Base-by-base conservation (phyloP, 2,797 vertebrate species). In the Bradypodion pumilum region DNA sequence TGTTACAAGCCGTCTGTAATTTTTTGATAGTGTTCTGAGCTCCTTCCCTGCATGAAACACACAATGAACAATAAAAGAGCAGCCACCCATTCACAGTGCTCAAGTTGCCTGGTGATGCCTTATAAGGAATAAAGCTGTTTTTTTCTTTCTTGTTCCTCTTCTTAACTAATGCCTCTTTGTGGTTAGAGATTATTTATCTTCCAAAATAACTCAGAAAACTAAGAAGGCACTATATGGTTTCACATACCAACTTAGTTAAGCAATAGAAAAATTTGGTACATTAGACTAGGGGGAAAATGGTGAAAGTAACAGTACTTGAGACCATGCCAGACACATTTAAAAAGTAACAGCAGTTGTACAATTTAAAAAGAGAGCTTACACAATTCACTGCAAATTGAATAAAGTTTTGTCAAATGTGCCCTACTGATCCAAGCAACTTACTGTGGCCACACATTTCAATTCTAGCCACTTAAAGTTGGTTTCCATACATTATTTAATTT, bases 91-190 rank as follows among this genome's bases (percentile, higher is more conserved):
- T 84, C 83, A 70, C 85, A 81, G 29, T 16, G 0, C 86, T 83
- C 80, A 82, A 79, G 68, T 78, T 91, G 87, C 85, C 90, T 82
- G 88, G 88, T 87, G 90, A 89, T 81, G 93, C 93, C 93, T 94
- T 94, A 95, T 94, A 95, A 92, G 94, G 94, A 89, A 90, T 35
- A 80, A 37, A 85, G 83, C 83, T 78, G 83, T 63, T 0, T n/a
- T 29, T 72, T 44, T 76, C n/a, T n/a, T 83, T 59, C 75, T 82
- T 25, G 25, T 42, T 44, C 63, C 42, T 44, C n/a, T 40, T 78
- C 73, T 78, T 42, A 1, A 90, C 87, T 91, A 85, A 91, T 88
- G 59, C 86, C 59, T 44, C 70, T 84, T 93, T 92, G 75, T 82
- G 90, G 88, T 91, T 84, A 93, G 80, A 59, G 91, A 86, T 69